Conservation (phyloP, 2,888 invertebrate species). For the Oligia latruncula region DNA sequence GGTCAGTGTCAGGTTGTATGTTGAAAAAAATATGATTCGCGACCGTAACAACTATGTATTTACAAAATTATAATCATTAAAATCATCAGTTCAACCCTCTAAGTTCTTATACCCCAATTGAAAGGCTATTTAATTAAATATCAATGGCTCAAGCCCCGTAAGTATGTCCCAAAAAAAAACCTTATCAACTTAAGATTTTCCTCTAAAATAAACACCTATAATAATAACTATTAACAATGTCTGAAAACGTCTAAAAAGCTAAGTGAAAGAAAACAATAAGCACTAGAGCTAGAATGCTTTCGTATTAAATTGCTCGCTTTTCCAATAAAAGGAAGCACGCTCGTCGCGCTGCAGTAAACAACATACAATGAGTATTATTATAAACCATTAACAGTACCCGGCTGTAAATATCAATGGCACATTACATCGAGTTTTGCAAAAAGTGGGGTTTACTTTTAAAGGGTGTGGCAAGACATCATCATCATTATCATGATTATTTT, state of each 20-base stretch:
- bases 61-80: no score
- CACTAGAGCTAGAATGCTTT: slow-evolving; percentile 12
- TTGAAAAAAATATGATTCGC: no score
- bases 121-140: no score
- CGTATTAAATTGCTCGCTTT: slow-evolving; percentile 30
- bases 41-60: no score
- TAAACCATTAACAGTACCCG: slow-evolving; percentile 11
- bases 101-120: no score
- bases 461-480: background rate
- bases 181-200: background rate
- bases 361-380: slow-evolving; percentile 1
- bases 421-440: background rate
- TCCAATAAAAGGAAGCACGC: slow-evolving; percentile 35
- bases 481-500: background rate
- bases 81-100: no score
- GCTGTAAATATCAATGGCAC: background rate
- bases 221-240: background rate
- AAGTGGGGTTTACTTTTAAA: background rate
- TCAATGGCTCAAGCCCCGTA: no score
- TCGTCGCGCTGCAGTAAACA: slow-evolving; percentile 7
- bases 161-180: background rate
- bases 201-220: background rate
- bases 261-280: slow-evolving; percentile 20
- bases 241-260: background rate
- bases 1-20: no score